Evolutionary conservation across 2,888 invertebrate genomes (phyloP).

Genomic region (Chrysolina americana): DNA sequence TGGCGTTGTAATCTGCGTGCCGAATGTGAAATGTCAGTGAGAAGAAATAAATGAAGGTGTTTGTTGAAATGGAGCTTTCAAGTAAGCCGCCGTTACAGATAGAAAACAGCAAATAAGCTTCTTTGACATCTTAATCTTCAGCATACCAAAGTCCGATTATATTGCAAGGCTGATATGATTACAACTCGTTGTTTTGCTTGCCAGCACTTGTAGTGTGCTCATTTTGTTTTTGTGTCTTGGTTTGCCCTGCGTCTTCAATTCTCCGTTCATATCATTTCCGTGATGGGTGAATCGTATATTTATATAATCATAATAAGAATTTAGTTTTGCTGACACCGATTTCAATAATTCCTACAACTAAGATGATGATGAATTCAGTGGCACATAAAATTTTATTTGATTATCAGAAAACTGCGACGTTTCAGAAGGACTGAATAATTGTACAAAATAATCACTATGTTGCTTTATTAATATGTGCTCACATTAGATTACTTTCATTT

Average conservation of each 20-base stretch:
- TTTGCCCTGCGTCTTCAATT: not conserved
- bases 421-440: too few relatives aligned
- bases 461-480: too few relatives aligned
- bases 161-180: slow-evolving; percentile 50
- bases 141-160: slow-evolving; percentile 34
- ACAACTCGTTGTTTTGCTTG: slow-evolving; percentile 49
- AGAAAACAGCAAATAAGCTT: slow-evolving; percentile 54
- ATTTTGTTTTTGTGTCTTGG: slow-evolving; percentile 19
- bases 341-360: too few relatives aligned
- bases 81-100: slow-evolving; percentile 50
- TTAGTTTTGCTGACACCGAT: too few relatives aligned
- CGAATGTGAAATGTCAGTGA: slow-evolving; percentile 70
- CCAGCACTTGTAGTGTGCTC: slow-evolving; percentile 29
- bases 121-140: slow-evolving; percentile 60
- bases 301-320: too few relatives aligned
- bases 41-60: slow-evolving; percentile 70
- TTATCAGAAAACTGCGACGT: too few relatives aligned
- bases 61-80: slow-evolving; percentile 58
- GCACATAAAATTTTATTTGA: too few relatives aligned
- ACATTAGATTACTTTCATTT: too few relatives aligned
- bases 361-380: too few relatives aligned
- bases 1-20: slow-evolving; percentile 67
- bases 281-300: too few relatives aligned
- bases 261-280: too few relatives aligned
- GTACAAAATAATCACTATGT: too few relatives aligned